These are phyloP conservation scores for Deilephila porcellus DNA, from an alignment of 2,888 invertebrate genomes.

Conservation along the genomic window DNA sequence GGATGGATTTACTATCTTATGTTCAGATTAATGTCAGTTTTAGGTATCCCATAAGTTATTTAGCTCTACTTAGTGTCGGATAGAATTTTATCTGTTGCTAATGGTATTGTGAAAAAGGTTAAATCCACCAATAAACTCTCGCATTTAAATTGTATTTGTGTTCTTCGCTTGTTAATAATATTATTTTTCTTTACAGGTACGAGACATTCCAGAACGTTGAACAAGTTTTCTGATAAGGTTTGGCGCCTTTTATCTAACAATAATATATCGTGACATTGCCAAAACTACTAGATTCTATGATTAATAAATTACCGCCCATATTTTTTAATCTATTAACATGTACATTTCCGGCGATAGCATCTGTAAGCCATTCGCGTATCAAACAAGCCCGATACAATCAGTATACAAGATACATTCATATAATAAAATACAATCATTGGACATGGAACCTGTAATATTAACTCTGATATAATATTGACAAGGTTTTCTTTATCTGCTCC, in stretches of 20 bases:
- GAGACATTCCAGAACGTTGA: background rate
- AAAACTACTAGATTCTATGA: background rate
- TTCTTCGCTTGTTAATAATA: background rate
- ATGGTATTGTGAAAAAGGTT: too few relatives aligned
- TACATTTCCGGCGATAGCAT: constrained; percentile 13
- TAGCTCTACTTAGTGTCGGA: too few relatives aligned
- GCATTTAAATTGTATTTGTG: background rate
- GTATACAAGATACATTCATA: constrained; percentile 58
- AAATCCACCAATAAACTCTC: too few relatives aligned
- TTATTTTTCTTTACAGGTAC: constrained; percentile 14
- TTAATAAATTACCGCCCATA: background rate
- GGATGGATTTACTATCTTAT: too few relatives aligned
- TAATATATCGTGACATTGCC: constrained; percentile 1
- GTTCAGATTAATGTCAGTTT: too few relatives aligned
- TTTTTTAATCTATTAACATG: constrained; percentile 8
- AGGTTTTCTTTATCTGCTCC: constrained; percentile 67
- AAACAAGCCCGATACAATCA: constrained; percentile 46
- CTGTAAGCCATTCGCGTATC: background rate
- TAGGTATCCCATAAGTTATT: too few relatives aligned
- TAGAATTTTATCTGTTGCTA: too few relatives aligned
- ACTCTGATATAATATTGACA: constrained; percentile 78
- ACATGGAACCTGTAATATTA: constrained; percentile 69
- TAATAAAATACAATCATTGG: constrained; percentile 72
- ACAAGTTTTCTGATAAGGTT: background rate
- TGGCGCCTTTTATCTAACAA: constrained; percentile 1